Base-by-base conservation (phyloP, 2,888 invertebrate genomes). In the Cyrtodaria siliqua region DNA sequence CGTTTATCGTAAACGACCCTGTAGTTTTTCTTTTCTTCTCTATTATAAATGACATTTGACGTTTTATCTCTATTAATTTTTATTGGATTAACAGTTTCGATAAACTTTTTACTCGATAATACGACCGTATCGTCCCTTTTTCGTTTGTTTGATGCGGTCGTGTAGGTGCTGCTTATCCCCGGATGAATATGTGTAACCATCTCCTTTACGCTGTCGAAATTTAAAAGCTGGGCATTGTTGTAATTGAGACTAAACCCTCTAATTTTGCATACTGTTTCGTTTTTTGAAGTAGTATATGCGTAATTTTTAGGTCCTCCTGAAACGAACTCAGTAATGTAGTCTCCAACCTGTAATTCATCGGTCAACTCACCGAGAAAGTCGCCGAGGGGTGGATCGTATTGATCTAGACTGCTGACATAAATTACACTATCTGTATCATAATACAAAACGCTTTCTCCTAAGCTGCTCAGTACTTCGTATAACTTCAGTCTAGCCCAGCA, bases 61-160 rank as follows among this genome's bases (percentile, higher is more conserved):
- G 97, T 97, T 93, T 95, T 96, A 89, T 96, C 55, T 26, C 69
- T 27, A 1, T 8, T 29, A 18, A 69, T 61, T 50, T 69, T 69
- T 18, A 50, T 20, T 18, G 53, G 42, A 23, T 57, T 67, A 29
- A 27, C 50, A 16, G 23, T 20, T 14, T 18, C 24, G 24, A 60
- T 60, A 40, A 12, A 40, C 40, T 40, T 40, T 14, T 40, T 40
- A n/a, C n/a, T n/a, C n/a, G n/a, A n/a, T n/a, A n/a, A n/a, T n/a
- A n/a, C n/a, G n/a, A n/a, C n/a, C n/a, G n/a, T n/a, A n/a, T n/a
- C n/a, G n/a, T n/a, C n/a, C n/a, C n/a, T n/a, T n/a, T n/a, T n/a
- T n/a, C n/a, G n/a, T n/a, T n/a, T n/a, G n/a, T n/a, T n/a, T n/a
- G n/a, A n/a, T n/a, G n/a, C n/a, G n/a, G n/a, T n/a, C n/a, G n/a